These are phyloP conservation scores for Folsomia manolachei DNA, from an alignment of 2,888 invertebrate species.

Conservation along the genomic window DNA sequence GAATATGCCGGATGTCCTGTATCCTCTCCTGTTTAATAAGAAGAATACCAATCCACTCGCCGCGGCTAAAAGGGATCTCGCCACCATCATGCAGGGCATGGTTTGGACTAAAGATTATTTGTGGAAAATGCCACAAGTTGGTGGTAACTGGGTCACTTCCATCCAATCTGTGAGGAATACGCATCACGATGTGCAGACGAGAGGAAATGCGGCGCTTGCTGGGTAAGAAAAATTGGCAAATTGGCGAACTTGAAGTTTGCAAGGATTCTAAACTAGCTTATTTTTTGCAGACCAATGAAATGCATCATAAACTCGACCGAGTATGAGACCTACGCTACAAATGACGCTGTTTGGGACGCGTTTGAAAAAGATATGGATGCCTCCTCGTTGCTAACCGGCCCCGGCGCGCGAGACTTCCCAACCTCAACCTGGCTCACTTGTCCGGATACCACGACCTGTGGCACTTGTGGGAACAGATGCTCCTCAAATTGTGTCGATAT, in stretches of 20 bases:
- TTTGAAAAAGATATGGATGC: neutral
- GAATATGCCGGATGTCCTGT: neutral
- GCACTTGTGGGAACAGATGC: neutral
- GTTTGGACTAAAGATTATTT: conserved; percentile 1
- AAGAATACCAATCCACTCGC: neutral
- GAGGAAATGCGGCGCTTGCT: neutral
- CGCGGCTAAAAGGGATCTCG: neutral
- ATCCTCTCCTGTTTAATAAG: neutral
- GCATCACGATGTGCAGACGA: neutral
- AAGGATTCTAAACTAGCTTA: no score
- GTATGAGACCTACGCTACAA: neutral
- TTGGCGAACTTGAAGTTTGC: no score
- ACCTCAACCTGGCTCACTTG: neutral
- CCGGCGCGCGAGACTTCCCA: neutral
- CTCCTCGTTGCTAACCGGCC: neutral
- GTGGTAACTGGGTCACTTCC: neutral
- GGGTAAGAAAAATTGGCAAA: no score
- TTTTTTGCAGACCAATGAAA: no score
- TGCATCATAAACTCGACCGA: neutral
- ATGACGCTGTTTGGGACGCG: neutral
- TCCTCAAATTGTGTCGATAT: neutral
- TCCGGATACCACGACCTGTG: neutral
- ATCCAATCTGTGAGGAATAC: neutral
- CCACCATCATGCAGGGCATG: neutral
- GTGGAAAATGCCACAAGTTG: neutral